Base-by-base conservation (phyloP, 2,888 invertebrate species). In the Carpatolechia fugitivella region DNA sequence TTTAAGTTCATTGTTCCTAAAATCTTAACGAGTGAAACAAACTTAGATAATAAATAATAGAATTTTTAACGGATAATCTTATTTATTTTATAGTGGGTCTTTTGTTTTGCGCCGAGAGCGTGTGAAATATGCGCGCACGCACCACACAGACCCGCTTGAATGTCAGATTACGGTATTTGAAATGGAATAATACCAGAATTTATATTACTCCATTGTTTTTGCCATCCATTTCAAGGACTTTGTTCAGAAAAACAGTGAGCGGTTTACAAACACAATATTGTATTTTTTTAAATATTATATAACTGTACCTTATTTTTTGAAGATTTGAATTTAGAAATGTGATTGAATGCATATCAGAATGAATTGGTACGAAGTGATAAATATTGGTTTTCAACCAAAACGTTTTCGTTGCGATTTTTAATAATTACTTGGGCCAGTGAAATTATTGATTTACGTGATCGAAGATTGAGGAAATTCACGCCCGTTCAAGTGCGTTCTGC, bases 101-200 rank as follows among this genome's bases (percentile, higher is more conserved):
- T 56, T 52, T 49, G 47, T 47, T 56, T 31, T 13, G 33, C 30
- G 7, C 14, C 11, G 29, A 20, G 29, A 13, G 4, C 8, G 29
- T 55, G 55, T 14, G 49, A 48, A 36, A 46, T 51, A 31, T 55
- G 55, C 40, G 40, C 40, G n/a, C n/a, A 24, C 24, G 24, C 20
- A 2, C 11, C 24, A 33, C 31, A 53, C n/a, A 31, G 38, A 3
- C 3, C 13, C 5, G 24, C 31, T 50, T 51, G 51, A 46, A 51
- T 51, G 51, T 51, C 49, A 54, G 51, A 16, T 41, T 50, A 51
- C 46, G 51, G 46, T 55, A 51, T 51, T 46, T 55, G 38, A 30
- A 11, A 41, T 38, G 38, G 18, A 51, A 29, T 16, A 40, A 40
- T 38, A 24, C 40, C 36, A 51, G n/a, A 14, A 24, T 40, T 14